Conservation (phyloP, 2,888 invertebrate genomes). For the Spodoptera picta region DNA sequence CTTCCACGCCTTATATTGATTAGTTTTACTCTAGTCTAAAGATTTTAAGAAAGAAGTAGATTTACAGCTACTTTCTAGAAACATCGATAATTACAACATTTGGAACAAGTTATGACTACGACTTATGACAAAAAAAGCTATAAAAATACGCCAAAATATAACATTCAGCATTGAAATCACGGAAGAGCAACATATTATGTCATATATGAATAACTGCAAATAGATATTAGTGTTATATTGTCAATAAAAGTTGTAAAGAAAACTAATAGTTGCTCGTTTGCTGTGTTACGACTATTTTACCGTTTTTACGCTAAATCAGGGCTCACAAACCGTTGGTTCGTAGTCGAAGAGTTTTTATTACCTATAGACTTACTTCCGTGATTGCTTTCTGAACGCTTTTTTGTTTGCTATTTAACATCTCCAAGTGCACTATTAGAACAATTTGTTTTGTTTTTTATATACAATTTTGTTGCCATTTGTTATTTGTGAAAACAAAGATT, state of each 20-base stretch:
- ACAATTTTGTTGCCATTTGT: slow-evolving; percentile 21
- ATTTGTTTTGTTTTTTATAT: slow-evolving; percentile 37
- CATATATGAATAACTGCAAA: slow-evolving; percentile 62
- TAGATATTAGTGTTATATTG: slow-evolving; percentile 68
- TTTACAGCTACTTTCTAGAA: too few relatives aligned
- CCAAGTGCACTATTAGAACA: slow-evolving; percentile 49
- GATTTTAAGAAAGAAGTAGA: too few relatives aligned
- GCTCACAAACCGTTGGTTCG: slow-evolving; percentile 64
- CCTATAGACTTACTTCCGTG: slow-evolving; percentile 59
- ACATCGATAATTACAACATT: too few relatives aligned
- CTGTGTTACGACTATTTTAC: slow-evolving; percentile 79
- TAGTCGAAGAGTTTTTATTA: slow-evolving; percentile 53
- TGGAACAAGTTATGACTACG: too few relatives aligned
- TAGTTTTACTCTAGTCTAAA: too few relatives aligned
- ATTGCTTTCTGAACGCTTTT: slow-evolving; percentile 59
- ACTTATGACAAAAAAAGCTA: too few relatives aligned
- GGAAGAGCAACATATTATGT: slow-evolving; percentile 58
- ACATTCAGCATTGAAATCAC: slow-evolving; percentile 56
- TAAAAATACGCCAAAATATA: slow-evolving; percentile 10
- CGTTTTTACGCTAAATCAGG: slow-evolving; percentile 73
- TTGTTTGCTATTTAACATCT: slow-evolving; percentile 54
- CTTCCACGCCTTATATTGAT: too few relatives aligned
- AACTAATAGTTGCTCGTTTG: slow-evolving; percentile 82
- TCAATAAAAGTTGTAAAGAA: slow-evolving; percentile 82
- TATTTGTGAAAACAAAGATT: slow-evolving; percentile 1